Conservation (phyloP, 2,113 vertebrate species). For the Trematocara zebra region DNA sequence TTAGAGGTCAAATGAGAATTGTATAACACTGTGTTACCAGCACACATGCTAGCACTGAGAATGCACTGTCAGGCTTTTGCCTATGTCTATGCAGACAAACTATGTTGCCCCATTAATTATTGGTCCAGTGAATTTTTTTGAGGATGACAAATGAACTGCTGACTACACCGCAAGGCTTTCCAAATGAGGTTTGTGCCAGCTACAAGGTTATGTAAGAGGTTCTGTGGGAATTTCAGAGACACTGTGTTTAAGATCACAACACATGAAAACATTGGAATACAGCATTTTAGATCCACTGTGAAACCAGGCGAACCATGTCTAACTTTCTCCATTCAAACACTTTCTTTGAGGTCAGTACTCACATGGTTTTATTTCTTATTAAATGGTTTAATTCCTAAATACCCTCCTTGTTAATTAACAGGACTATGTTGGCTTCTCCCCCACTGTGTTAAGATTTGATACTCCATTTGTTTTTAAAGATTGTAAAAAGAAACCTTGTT, state of each 20-base stretch:
- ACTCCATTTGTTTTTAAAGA: neutral
- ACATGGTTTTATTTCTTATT: neutral
- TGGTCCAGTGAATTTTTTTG: constrained; percentile 22
- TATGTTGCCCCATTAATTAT: constrained; percentile 21
- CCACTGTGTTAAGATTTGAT: neutral
- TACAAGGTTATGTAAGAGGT: neutral
- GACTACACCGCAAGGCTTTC: neutral
- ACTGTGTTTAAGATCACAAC: neutral
- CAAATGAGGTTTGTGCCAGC: neutral
- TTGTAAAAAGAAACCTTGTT: neutral
- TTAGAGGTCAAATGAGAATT: neutral
- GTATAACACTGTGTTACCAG: neutral
- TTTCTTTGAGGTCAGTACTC: neutral
- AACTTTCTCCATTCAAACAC: neutral
- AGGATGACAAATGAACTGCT: constrained; percentile 10
- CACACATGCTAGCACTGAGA: neutral
- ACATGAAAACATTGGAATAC: neutral
- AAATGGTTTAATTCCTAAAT: neutral
- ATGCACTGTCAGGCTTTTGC: neutral
- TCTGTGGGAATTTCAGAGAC: neutral
- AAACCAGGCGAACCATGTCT: neutral
- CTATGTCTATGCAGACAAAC: neutral
- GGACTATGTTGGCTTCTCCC: neutral
- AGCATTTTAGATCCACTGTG: neutral
- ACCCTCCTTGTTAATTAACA: neutral